Evolutionary conservation across 2,797 vertebrate genomes (phyloP), one percentile per base, ranked within the genome.

Genomic region (Nannoperca australis): DNA sequence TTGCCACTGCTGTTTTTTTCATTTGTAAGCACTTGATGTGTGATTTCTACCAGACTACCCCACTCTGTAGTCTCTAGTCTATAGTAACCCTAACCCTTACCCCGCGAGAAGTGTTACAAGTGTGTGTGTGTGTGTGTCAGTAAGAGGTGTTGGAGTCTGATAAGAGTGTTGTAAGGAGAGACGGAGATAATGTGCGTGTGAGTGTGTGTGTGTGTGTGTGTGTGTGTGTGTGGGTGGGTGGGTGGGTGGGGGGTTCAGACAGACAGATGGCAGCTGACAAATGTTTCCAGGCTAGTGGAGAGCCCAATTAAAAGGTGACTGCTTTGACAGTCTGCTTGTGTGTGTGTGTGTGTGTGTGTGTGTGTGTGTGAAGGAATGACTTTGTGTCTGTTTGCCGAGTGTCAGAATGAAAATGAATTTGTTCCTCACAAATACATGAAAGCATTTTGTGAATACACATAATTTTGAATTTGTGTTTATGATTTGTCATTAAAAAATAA

Each of bases 221-320:
- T 32, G 30, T 32, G 3, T 32, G 30, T 32, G 30, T 32, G 2
- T 32, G 32, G 42, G 73, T 73, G 59, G 58, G 79, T 24, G n/a
- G 3, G 6, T 34, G 32, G 5, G 32, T 69, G 68, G 81, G 76
- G 74, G 69, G 73, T 87, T 87, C 92, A 91, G 91, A 93, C 84
- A 73, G 93, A 94, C 94, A 95, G 91, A 94, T 95, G 95, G 93
- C 91, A 93, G 92, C 91, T 95, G 92, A 94, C 91, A 95, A 95
- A 95, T 94, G 92, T 92, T 91, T 91, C 90, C 85, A 89, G 87
- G 91, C 85, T 87, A 85, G 75, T 62, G 50, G 75, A 85, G 66
- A 34, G 78, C 64, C 91, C 88, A 93, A 92, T 94, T 93, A 94
- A 91, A 91, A 94, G 91, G 93, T 94, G 93, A 89, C 92, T 91